These are phyloP conservation scores for Stegophylla sp. DNA, from an alignment of 2,888 invertebrate genomes.

Conservation along the genomic window DNA sequence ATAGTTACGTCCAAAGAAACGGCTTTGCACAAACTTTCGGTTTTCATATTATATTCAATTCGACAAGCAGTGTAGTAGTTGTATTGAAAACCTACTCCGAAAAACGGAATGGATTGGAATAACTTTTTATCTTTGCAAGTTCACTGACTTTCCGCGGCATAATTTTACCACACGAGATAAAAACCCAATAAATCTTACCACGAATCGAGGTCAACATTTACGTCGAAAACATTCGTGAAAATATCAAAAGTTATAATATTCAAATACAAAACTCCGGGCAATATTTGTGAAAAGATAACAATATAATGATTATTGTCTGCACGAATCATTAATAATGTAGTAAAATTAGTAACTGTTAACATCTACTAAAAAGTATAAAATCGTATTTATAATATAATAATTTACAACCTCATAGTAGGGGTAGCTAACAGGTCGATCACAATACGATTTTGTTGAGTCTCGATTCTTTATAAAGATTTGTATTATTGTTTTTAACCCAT, in stretches of 20 bases:
- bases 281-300: neutral
- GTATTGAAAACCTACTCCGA: neutral
- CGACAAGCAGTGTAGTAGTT: neutral
- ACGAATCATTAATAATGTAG: too few relatives aligned
- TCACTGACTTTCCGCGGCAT: conserved; percentile 1
- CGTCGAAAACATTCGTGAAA: neutral
- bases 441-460: too few relatives aligned
- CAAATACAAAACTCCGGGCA: neutral
- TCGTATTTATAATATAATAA: too few relatives aligned
- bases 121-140: neutral
- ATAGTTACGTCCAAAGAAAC: neutral
- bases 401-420: too few relatives aligned
- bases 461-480: too few relatives aligned
- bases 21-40: conserved; percentile 10
- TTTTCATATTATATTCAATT: neutral
- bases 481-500: too few relatives aligned
- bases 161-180: neutral
- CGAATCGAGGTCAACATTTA: conserved; percentile 2
- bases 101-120: neutral
- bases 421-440: too few relatives aligned
- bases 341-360: too few relatives aligned
- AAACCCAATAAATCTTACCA: neutral
- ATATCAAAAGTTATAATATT: neutral
- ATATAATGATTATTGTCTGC: neutral
- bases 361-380: too few relatives aligned